These are phyloP conservation scores for Neelides sp. DNA, from an alignment of 1,140 invertebrate species.

Conservation along the genomic window DNA sequence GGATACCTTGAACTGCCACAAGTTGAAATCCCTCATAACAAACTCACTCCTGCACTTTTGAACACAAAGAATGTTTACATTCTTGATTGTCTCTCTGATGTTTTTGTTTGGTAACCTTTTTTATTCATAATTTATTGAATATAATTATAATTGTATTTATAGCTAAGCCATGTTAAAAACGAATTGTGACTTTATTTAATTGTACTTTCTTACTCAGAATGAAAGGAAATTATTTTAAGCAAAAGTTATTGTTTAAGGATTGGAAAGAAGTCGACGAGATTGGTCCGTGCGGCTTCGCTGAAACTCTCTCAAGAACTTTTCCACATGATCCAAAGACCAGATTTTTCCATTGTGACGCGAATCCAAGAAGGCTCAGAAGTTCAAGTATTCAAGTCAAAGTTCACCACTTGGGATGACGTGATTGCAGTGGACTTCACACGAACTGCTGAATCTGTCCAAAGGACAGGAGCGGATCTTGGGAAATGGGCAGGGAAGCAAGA, in stretches of 20 bases:
- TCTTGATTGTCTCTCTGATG: slow-evolving; percentile 84
- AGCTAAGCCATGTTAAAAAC: no score
- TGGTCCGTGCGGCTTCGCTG: slow-evolving; percentile 89
- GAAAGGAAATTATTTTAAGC: slow-evolving; percentile 2
- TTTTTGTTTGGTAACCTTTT: slow-evolving; percentile 84
- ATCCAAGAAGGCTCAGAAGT: slow-evolving; percentile 71
- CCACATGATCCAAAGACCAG: slow-evolving; percentile 72
- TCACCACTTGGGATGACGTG: slow-evolving; percentile 96
- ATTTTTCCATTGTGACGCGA: slow-evolving; percentile 77
- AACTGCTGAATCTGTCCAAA: slow-evolving; percentile 90
- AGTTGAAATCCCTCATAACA: slow-evolving; percentile 67
- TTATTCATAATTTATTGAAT: background rate
- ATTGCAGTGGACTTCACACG: slow-evolving; percentile 98
- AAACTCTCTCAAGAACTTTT: slow-evolving; percentile 92
- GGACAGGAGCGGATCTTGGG: slow-evolving; percentile 88
- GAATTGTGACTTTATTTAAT: no score
- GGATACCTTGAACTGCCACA: slow-evolving; percentile 97
- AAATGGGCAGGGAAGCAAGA: slow-evolving; percentile 85
- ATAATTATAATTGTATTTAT: slow-evolving; percentile 3
- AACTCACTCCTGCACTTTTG: slow-evolving; percentile 58
- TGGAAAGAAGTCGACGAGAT: slow-evolving; percentile 90
- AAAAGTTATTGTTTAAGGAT: slow-evolving; percentile 50
- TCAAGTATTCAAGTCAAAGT: slow-evolving; percentile 91
- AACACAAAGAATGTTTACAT: slow-evolving; percentile 94
- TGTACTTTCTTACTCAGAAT: background rate